Base-by-base conservation (phyloP, 53 echinoderm and acorn worm species). In the Astropecten irregularis region DNA sequence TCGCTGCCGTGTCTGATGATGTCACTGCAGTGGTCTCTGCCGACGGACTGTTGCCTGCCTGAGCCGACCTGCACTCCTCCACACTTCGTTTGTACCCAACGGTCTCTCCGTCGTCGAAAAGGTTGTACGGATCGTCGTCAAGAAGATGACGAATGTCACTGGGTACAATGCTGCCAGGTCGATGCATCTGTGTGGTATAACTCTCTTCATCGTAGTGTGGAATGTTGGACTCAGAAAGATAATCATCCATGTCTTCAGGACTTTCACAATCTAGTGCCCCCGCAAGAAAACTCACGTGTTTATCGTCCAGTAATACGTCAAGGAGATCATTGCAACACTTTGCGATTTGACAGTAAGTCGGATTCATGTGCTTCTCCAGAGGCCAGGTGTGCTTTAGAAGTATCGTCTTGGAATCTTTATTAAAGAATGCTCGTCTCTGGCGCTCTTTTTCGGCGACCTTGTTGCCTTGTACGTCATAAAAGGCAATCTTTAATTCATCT, bases 41-140 rank as follows among this genome's bases (percentile, higher is more conserved):
- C n/a, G n/a, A n/a, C n/a, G n/a, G n/a, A n/a, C n/a, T n/a, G n/a
- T n/a, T n/a, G n/a, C 22, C 26, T 27, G 10, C 10, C 49, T 13
- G 49, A 49, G 16, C 49, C 49, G 9, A 23, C 27, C 6, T n/a
- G n/a, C n/a, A 25, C 23, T 85, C 86, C 26, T 50, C 86, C 5
- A 69, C 11, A 33, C 40, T 32, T 57, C 42, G 22, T 30, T 40
- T 54, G 64, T 92, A 92, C 2, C 69, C 97, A 23, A 96, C 89
- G 23, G 60, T 86, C 25, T 96, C 97, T 0, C 31, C 89, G 30
- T 62, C 13, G 20, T 29, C 9, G 54, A 90, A 96, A 13, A 66
- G 72, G 71, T 89, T 85, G 88, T 66, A 84, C 22, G 81, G 69
- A 55, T 96, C 90, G 25, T 90, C 83, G 48, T 92, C 81, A 0